phyloP scores from a whole-genome alignment of 1,140 invertebrate genomes.

The Neuroterus valhalla region DNA sequence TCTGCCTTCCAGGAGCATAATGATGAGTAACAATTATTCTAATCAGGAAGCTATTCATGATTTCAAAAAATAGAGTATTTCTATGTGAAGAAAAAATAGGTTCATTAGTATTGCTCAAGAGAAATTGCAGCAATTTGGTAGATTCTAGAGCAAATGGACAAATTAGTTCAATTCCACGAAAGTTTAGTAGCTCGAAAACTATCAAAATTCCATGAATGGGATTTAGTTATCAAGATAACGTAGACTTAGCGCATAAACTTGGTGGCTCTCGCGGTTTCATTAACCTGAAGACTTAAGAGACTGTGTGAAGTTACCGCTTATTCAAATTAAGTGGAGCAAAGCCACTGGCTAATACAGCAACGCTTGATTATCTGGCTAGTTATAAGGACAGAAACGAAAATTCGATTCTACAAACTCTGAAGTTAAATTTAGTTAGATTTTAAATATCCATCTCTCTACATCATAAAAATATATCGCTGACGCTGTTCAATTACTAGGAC shows the following conservation, averaged over 20 bases:
- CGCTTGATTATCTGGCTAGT: slow-evolving; percentile 44
- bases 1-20: background rate
- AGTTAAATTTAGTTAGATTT: too few species aligned
- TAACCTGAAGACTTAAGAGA: slow-evolving; percentile 47
- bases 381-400: background rate
- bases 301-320: slow-evolving; percentile 48
- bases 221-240: slow-evolving; percentile 23
- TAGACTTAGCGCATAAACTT: slow-evolving; percentile 15
- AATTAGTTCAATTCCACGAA: too few species aligned
- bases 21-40: too few species aligned
- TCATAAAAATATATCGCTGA: too few species aligned
- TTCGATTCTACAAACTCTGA: too few species aligned
- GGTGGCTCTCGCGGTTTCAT: slow-evolving; percentile 42
- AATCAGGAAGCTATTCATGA: too few species aligned
- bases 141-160: too few species aligned
- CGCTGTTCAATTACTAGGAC: too few species aligned
- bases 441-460: too few species aligned
- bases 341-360: slow-evolving; percentile 45
- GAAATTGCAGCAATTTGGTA: slow-evolving; percentile 17
- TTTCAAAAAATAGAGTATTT: background rate
- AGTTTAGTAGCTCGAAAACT: slow-evolving; percentile 9
- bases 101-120: background rate
- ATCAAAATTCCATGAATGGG: slow-evolving; percentile 31
- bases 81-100: background rate
- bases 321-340: slow-evolving; percentile 56